Conservation (phyloP, 2,797 vertebrate genomes). For the Sebastes iracundus region DNA sequence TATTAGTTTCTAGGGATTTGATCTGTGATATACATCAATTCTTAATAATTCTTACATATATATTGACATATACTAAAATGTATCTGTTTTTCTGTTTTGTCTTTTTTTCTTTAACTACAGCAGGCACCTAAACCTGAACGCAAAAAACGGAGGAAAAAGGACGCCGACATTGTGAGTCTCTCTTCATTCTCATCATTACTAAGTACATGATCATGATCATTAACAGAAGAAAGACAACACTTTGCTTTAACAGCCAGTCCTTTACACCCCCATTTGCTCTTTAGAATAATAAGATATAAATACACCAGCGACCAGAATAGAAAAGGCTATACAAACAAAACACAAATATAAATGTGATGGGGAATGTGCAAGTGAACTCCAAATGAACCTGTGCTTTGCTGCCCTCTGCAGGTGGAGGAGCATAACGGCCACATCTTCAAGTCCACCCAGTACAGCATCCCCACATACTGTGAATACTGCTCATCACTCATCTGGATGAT, state of each 20-base stretch:
- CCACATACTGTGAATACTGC: constrained; percentile 98
- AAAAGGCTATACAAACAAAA: not conserved
- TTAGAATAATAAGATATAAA: not conserved
- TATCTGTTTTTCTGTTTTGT: not conserved
- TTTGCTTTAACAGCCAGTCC: not conserved
- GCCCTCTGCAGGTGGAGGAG: constrained; percentile 90
- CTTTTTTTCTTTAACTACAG: constrained; percentile 6
- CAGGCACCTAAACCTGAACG: constrained; percentile 82
- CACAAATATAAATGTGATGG: not conserved
- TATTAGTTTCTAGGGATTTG: not conserved
- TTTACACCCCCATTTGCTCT: not conserved
- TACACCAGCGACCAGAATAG: not conserved
- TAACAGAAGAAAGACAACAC: not conserved
- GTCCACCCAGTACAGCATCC: constrained; percentile 98
- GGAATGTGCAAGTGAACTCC: not conserved
- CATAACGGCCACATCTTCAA: constrained; percentile 98
- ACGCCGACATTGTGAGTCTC: constrained; percentile 83
- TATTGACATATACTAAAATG: not conserved
- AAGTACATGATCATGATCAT: not conserved
- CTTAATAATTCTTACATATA: not conserved
- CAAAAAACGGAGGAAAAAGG: constrained; percentile 89
- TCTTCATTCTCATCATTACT: not conserved
- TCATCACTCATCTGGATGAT: constrained; percentile 99
- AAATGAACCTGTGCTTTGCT: constrained; percentile 13
- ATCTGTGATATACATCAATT: not conserved